Conservation (phyloP, 2,797 vertebrate species). For the Mastacembelus armatus region DNA sequence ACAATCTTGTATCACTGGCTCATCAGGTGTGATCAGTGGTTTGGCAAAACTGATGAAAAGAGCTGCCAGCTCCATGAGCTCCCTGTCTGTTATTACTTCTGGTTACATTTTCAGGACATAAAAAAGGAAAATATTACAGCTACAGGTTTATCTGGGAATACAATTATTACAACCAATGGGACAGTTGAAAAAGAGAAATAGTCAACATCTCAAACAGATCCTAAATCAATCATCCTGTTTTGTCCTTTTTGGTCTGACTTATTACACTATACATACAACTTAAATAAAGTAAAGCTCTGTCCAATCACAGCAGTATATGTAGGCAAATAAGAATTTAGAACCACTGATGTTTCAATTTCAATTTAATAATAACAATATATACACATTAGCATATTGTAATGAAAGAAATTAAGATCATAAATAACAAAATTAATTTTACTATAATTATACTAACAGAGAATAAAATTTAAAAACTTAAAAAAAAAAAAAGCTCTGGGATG, state of each 20-base stretch:
- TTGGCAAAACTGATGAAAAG: conserved; percentile 54
- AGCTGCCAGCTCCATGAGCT: conserved; percentile 52
- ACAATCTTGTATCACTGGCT: conserved; percentile 35
- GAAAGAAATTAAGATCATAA: conserved; percentile 19
- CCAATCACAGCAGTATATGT: too few relatives aligned
- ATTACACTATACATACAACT: not conserved
- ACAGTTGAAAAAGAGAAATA: not conserved
- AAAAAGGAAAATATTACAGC: conserved; percentile 10
- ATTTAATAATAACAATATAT: conserved; percentile 22
- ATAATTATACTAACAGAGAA: conserved; percentile 1
- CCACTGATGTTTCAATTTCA: conserved; percentile 13
- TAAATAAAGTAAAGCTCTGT: conserved; percentile 12
- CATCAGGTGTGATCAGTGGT: conserved; percentile 59
- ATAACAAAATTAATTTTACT: not conserved
- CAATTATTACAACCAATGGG: conserved; percentile 12
- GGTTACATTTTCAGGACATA: conserved; percentile 35
- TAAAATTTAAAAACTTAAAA: conserved; percentile 19
- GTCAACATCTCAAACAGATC: conserved; percentile 10
- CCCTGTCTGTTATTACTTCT: conserved; percentile 36
- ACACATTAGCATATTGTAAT: conserved; percentile 1
- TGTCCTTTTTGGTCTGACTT: not conserved
- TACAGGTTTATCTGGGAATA: conserved; percentile 14
- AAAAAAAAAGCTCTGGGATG: conserved; percentile 38
- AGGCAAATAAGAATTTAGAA: conserved; percentile 8
- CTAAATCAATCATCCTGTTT: conserved; percentile 31